Evolutionary conservation across 1,140 invertebrate species (phyloP), one percentile per base, ranked within the genome.

Genomic region (Plodia interpunctella): DNA sequence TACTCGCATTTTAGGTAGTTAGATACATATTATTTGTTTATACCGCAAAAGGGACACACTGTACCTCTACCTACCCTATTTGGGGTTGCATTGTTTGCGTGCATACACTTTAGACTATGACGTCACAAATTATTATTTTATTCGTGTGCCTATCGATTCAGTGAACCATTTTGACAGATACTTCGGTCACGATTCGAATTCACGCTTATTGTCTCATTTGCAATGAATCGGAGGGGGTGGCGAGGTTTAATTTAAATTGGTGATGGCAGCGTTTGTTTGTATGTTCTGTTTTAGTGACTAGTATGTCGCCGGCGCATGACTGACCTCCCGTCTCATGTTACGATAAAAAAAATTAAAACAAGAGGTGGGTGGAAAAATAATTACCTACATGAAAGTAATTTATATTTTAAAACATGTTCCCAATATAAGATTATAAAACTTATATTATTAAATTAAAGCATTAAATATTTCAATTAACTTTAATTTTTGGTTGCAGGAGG

Each of bases 101-200:
- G 71, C 66, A 74, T 69, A 77, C 63, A 76, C 73, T 67, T 59
- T 63, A 69, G 60, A 25, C 59, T 68, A 72, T 87, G 78, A 86
- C 81, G 76, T 82, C 76, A 81, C 65, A 57, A 68, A 76, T 80
- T 79, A 77, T 83, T 76, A 82, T 72, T 77, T 77, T 68, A 66
- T 73, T 68, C 66, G 68, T 74, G 66, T 66, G 68, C 32, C 66
- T 78, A 78, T 80, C 81, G 70, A 79, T 84, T 68, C 58, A 60
- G 57, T 54, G 51, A 66, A 65, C 82, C 76, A 81, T 55, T 62
- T 54, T 73, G 69, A 59, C 53, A 60, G 79, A 68, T 57, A 74
- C 57, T 30, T 62, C 61, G 68, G 59, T 75, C 66, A 76, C 51
- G 19, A 53, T n/a, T 25, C 8, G 5, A 5, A n/a, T 21, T 25